Evolutionary conservation across 2,888 invertebrate species (phyloP), one percentile per base, ranked within the genome.

Genomic region (Nymphalis urticae): DNA sequence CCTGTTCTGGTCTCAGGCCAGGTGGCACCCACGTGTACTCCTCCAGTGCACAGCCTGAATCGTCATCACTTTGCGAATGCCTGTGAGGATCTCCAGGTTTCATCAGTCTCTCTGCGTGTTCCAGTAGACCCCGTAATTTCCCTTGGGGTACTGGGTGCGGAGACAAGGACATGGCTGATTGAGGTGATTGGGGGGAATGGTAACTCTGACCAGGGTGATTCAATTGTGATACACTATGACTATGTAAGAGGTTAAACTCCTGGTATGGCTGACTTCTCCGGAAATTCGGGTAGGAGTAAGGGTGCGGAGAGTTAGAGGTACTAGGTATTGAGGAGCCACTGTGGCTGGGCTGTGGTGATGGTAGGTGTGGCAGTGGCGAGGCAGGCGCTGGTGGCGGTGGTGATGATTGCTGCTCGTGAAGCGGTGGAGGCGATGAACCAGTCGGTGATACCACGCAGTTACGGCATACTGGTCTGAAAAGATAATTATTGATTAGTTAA

Each of bases 21-120:
- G 98, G 97, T 51, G 99, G 99, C 73, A 99, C 97, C 99, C 99
- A 99, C 2, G 98, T 98, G 88, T 98, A 99, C 88, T 99, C 99
- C 86, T 99, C 99, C 75, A 99, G 92, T 27, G 98, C 98, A 86
- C 99, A 99, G 13, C 99, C 99, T 66, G 98, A 98, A 90, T 99
- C 99, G 85, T 99, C 98, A 86, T 99, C 99, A 73, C 97, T 98
- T 86, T 98, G 98, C 62, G 97, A 97, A 82, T 97, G 97, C 72
- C 97, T 89, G 82, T 97, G 97, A 68, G 96, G 96, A 82, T 96
- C 96, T 2, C 94, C 94, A 1, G 94, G 94, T 84, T 94, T 94
- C 82, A 94, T 94, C 73, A 95, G 89, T 72, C 95, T 83, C 81
- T 95, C 95, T 0, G 94, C 91, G 53, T 90, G 93, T 78, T 91